Percentiles rank a stretch among this genome's conserved stretches.
Conservation (phyloP, 2,888 invertebrate species). For the Rugalucina vietnamica region DNA sequence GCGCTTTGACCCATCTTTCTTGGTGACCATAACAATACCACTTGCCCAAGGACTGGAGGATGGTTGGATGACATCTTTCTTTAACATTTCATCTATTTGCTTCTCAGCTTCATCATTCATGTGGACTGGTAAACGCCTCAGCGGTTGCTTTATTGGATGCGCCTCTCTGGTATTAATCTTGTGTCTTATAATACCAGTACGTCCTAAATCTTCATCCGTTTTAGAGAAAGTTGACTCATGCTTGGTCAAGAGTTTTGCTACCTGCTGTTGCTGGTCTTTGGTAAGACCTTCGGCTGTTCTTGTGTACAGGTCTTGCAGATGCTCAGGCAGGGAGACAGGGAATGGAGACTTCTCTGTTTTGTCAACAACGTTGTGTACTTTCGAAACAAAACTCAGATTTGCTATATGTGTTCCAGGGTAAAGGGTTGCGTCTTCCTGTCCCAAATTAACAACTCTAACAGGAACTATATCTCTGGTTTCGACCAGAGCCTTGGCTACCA, state of each 20-base stretch:
- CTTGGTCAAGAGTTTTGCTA: not conserved
- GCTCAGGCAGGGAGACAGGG: not conserved
- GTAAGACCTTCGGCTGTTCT: not conserved
- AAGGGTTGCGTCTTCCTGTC: not conserved
- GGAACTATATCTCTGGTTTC: not conserved
- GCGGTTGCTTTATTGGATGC: not conserved
- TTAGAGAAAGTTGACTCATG: not conserved
- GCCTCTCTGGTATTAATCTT: not conserved
- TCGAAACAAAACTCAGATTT: not conserved
- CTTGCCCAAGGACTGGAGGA: not conserved
- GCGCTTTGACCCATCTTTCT: too few relatives aligned
- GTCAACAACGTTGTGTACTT: not conserved
- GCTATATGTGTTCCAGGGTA: not conserved
- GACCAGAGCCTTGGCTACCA: not conserved
- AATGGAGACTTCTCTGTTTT: not conserved
- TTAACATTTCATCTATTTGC: not conserved
- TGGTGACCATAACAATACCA: too few relatives aligned
- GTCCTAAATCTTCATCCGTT: not conserved
- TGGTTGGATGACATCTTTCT: not conserved
- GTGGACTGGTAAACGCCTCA: not conserved
- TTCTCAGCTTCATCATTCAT: not conserved
- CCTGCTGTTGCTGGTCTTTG: not conserved
- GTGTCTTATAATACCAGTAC: not conserved
- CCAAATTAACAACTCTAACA: not conserved
- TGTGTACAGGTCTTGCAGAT: not conserved